Conservation (phyloP, 2,113 vertebrate genomes). For the Paralichthys olivaceus region DNA sequence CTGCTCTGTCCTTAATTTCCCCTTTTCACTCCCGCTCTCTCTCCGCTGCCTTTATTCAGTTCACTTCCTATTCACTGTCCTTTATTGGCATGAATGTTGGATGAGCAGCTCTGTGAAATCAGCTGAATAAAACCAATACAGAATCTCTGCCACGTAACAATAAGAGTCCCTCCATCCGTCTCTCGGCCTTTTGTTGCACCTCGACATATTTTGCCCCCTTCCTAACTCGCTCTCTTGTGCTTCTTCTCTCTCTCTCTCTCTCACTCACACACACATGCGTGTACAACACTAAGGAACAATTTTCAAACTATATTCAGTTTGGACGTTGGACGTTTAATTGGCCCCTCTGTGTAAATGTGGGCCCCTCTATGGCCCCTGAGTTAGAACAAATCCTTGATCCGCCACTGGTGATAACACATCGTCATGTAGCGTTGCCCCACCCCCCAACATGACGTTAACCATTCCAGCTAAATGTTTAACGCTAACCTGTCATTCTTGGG, state of each 20-base stretch:
- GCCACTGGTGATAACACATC: no score
- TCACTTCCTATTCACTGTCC: conserved; percentile 4
- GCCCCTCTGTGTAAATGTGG: no score
- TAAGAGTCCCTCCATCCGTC: conserved; percentile 1
- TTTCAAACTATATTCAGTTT: no score
- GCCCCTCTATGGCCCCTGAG: no score
- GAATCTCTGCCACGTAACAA: conserved; percentile 18
- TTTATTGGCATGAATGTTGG: conserved; percentile 29
- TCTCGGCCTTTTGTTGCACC: conserved; percentile 20
- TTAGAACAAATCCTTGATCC: no score
- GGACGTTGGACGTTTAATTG: no score
- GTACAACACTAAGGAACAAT: no score
- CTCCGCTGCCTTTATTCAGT: neutral
- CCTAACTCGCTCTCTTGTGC: neutral
- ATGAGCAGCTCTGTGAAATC: neutral
- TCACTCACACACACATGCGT: neutral
- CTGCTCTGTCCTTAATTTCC: conserved; percentile 1
- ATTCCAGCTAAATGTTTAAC: no score
- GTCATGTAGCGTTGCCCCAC: no score
- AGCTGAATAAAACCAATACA: conserved; percentile 15
- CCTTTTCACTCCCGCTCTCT: neutral
- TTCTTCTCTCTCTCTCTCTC: conserved; percentile 4
- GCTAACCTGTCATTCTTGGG: no score
- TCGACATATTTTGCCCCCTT: neutral
- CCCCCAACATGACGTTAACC: no score